Evolutionary conservation across 1,140 invertebrate species (phyloP).

Genomic region (Melitaea cinxia): DNA sequence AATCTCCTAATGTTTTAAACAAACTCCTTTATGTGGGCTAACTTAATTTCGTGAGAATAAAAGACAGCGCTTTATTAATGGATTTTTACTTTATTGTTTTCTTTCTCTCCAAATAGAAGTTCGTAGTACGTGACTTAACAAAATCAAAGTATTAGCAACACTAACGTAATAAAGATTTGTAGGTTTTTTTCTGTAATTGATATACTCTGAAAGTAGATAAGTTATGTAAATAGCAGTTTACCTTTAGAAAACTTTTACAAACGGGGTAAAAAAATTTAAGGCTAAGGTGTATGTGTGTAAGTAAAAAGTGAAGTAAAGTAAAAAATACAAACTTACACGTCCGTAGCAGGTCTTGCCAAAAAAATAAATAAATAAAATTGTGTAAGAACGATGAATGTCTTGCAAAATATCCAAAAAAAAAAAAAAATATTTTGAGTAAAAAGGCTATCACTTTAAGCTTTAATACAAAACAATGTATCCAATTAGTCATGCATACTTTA

Average conservation of each 20-base stretch:
- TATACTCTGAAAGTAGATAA: no score
- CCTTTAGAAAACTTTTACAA: no score
- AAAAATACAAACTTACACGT: no score
- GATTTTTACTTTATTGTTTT: constrained; percentile 45
- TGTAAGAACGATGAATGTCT: no score
- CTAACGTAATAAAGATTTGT: background rate
- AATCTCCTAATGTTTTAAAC: constrained; percentile 80
- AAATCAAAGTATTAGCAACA: background rate
- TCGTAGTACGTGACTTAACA: constrained; percentile 29
- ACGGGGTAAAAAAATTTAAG: no score
- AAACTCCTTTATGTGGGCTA: constrained; percentile 78
- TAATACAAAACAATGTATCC: constrained; percentile 31
- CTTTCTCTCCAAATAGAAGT: constrained; percentile 26
- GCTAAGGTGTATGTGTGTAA: no score
- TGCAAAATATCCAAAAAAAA: background rate
- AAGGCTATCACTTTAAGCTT: constrained; percentile 15
- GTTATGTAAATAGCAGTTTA: no score
- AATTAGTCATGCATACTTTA: constrained; percentile 59
- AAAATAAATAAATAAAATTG: background rate
- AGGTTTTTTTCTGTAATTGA: no score
- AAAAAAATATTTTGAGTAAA: background rate
- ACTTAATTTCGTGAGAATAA: constrained; percentile 77
- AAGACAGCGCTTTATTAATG: constrained; percentile 56
- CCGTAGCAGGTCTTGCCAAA: no score
- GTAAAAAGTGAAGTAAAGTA: no score